These are phyloP conservation scores for Acrobasis suavella DNA, from an alignment of 2,888 invertebrate genomes.

Conservation along the genomic window DNA sequence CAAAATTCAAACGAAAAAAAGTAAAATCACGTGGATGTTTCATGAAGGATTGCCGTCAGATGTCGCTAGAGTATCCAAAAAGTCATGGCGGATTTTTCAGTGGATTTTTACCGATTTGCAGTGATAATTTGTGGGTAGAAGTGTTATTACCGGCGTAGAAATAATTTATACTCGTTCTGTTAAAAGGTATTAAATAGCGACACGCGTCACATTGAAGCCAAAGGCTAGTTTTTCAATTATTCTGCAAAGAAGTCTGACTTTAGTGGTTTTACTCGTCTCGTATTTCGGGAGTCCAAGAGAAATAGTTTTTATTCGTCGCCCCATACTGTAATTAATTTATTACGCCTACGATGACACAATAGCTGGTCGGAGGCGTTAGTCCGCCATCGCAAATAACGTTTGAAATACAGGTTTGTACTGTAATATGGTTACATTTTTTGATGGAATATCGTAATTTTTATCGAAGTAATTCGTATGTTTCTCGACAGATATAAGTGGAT, in stretches of 20 bases:
- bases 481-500: slow-evolving; percentile 45
- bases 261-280: slow-evolving; percentile 73
- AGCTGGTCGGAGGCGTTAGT: slow-evolving; percentile 51
- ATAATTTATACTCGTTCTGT: slow-evolving; percentile 62
- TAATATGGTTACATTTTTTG: slow-evolving; percentile 37
- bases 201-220: slow-evolving; percentile 54
- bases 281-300: slow-evolving; percentile 69
- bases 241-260: slow-evolving; percentile 55
- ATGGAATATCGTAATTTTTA: slow-evolving; percentile 34
- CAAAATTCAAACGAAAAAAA: slow-evolving; percentile 59
- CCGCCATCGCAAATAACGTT: slow-evolving; percentile 53
- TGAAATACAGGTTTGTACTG: slow-evolving; percentile 62
- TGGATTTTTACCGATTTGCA: slow-evolving; percentile 70
- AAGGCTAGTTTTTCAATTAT: slow-evolving; percentile 50
- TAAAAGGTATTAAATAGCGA: slow-evolving; percentile 62
- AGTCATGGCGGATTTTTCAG: slow-evolving; percentile 80
- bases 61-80: slow-evolving; percentile 72
- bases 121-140: slow-evolving; percentile 74
- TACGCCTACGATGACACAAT: slow-evolving; percentile 73
- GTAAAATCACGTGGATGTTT: slow-evolving; percentile 74
- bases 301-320: slow-evolving; percentile 64
- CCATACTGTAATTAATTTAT: slow-evolving; percentile 56
- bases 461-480: slow-evolving; percentile 40
- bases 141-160: slow-evolving; percentile 68
- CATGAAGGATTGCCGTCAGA: slow-evolving; percentile 56